phyloP scores from a whole-genome alignment of 2,888 invertebrate species.

The Harpalus rubripes region DNA sequence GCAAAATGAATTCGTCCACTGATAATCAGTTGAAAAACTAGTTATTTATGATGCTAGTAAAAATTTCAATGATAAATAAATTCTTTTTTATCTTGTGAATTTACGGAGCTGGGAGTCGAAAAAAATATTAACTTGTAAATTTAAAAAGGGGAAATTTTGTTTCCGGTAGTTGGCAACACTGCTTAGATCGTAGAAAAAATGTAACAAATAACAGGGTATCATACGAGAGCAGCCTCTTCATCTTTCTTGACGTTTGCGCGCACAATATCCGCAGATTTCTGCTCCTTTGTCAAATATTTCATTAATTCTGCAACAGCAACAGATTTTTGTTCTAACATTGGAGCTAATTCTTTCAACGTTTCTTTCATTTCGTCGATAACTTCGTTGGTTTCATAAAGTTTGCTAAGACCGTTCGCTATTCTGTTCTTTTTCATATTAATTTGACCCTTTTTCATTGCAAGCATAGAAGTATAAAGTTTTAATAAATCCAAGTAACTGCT shows the following conservation, averaged over 20 bases:
- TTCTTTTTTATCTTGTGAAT: no score
- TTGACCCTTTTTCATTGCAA: constrained; percentile 85
- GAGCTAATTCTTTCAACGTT: constrained; percentile 89
- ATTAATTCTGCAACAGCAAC: constrained; percentile 88
- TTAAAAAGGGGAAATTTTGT: no score
- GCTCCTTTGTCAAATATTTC: constrained; percentile 87
- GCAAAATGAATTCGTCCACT: no score
- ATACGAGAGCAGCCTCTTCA: constrained; percentile 89
- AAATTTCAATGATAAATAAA: no score
- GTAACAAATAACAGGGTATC: constrained; percentile 9
- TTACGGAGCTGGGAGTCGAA: no score
- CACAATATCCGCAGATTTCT: constrained; percentile 89
- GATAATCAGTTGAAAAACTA: no score
- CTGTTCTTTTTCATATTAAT: constrained; percentile 84
- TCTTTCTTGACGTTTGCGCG: constrained; percentile 89
- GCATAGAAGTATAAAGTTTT: constrained; percentile 86
- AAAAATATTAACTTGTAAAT: no score
- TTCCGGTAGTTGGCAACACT: no score
- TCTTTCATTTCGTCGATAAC: constrained; percentile 92
- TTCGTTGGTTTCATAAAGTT: constrained; percentile 89
- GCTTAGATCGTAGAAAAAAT: no score
- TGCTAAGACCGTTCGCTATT: constrained; percentile 87
- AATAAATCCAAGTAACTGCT: constrained; percentile 93
- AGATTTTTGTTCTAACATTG: constrained; percentile 88
- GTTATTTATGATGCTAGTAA: no score